These are phyloP conservation scores for Notarius lentiginosus DNA, from an alignment of 2,113 vertebrate genomes.

Conservation along the genomic window DNA sequence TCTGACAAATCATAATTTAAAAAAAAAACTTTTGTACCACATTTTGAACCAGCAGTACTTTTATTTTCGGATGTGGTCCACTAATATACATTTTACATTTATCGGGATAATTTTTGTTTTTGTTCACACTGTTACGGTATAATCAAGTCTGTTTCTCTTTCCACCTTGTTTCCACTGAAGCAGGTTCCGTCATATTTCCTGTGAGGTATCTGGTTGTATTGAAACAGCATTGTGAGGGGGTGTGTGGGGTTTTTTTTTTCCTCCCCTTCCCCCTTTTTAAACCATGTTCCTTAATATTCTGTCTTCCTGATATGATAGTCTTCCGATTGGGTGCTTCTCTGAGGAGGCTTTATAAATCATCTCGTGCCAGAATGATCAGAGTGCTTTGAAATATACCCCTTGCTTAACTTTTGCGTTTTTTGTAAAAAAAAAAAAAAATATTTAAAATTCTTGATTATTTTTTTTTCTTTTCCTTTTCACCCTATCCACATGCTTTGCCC, in stretches of 20 bases:
- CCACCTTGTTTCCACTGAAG: not conserved
- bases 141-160: slow-evolving; percentile 15
- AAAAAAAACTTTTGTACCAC: not conserved
- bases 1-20: not conserved
- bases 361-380: not conserved
- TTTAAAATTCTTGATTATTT: not conserved
- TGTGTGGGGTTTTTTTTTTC: not conserved
- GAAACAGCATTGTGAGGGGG: not conserved
- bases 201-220: slow-evolving; percentile 1
- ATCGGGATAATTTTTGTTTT: not conserved
- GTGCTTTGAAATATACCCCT: not conserved
- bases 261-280: not conserved
- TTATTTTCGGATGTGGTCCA: not conserved
- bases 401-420: slow-evolving; percentile 6
- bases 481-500: slow-evolving; percentile 5
- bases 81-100: not conserved
- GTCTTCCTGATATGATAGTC: not conserved
- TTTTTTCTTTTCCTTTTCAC: not conserved
- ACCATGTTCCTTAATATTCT: not conserved
- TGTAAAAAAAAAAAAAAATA: too few relatives aligned
- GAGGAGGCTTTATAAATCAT: not conserved
- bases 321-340: not conserved
- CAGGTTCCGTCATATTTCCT: slow-evolving; percentile 26
- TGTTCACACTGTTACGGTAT: not conserved
- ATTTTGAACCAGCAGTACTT: not conserved